Conservation (phyloP, 1,140 invertebrate species). For the Drosophila subobscura region DNA sequence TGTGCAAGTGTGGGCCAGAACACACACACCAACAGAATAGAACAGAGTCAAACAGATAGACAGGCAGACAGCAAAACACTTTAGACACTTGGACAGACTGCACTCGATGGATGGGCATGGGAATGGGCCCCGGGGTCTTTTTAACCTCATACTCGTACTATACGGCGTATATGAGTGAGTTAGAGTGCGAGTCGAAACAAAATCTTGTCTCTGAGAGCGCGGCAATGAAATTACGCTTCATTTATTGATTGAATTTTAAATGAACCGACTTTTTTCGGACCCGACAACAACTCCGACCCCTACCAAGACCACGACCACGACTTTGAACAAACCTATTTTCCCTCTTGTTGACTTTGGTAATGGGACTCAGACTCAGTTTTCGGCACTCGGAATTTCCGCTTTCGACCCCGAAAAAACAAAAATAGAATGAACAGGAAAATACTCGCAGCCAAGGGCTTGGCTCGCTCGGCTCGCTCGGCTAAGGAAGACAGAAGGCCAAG, state of each 20-base stretch:
- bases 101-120: not conserved
- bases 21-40: conserved; percentile 13
- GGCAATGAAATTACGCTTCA: conserved; percentile 69
- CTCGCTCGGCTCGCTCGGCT: too few relatives aligned
- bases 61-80: conserved; percentile 40
- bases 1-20: conserved; percentile 25
- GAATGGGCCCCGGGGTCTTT: conserved; percentile 47
- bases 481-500: conserved; percentile 4
- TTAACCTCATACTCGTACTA: conserved; percentile 6
- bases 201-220: conserved; percentile 50
- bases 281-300: too few relatives aligned
- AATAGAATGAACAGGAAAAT: conserved; percentile 17
- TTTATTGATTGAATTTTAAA: conserved; percentile 80
- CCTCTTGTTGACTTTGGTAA: conserved; percentile 65
- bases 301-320: conserved; percentile 10
- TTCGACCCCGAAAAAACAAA: conserved; percentile 42
- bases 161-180: not conserved
- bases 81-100: conserved; percentile 32
- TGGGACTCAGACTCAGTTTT: conserved; percentile 39
- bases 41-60: conserved; percentile 14
- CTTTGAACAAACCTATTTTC: conserved; percentile 10
- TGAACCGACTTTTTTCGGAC: conserved; percentile 35
- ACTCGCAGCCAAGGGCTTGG: too few relatives aligned
- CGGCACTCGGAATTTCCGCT: conserved; percentile 61
- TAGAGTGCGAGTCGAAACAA: conserved; percentile 29